A percentile compares a stretch with the other conserved stretches of the same genome.
Conservation (phyloP, 2,797 vertebrate genomes). For the Nyctalus aviator region DNA sequence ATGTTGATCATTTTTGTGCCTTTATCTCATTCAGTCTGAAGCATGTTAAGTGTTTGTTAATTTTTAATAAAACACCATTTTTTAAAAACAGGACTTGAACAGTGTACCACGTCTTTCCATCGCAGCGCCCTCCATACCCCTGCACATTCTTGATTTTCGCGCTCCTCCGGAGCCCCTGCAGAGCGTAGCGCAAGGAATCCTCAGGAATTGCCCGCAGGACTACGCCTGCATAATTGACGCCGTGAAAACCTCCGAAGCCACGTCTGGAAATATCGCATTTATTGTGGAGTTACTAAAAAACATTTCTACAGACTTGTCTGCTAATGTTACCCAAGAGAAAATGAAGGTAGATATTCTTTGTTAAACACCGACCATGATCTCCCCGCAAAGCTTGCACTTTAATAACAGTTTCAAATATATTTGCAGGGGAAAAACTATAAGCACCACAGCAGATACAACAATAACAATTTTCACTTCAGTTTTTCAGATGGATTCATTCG, state of each 20-base stretch:
- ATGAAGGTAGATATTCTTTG: constrained; percentile 86
- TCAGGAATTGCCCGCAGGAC: constrained; percentile 79
- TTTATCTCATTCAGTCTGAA: not conserved
- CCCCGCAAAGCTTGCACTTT: not conserved
- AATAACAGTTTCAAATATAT: not conserved
- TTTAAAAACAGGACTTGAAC: constrained; percentile 13
- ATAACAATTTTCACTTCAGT: not conserved
- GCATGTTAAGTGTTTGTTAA: not conserved
- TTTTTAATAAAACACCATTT: not conserved
- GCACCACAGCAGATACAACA: not conserved
- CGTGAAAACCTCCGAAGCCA: constrained; percentile 82
- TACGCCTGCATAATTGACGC: constrained; percentile 84
- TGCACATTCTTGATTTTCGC: not conserved
- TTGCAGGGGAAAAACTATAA: not conserved
- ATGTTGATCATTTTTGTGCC: not conserved
- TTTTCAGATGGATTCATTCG: not conserved
- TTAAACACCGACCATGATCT: not conserved
- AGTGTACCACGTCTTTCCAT: constrained; percentile 14
- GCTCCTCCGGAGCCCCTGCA: constrained; percentile 9
- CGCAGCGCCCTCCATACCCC: not conserved
- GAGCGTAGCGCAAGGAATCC: constrained; percentile 59
- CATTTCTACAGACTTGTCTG: constrained; percentile 81
- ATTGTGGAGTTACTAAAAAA: constrained; percentile 85
- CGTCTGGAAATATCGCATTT: constrained; percentile 87
- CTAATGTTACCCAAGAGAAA: constrained; percentile 81